Base-by-base conservation (phyloP, 2,113 vertebrate species). In the Ploceus nigricollis region DNA sequence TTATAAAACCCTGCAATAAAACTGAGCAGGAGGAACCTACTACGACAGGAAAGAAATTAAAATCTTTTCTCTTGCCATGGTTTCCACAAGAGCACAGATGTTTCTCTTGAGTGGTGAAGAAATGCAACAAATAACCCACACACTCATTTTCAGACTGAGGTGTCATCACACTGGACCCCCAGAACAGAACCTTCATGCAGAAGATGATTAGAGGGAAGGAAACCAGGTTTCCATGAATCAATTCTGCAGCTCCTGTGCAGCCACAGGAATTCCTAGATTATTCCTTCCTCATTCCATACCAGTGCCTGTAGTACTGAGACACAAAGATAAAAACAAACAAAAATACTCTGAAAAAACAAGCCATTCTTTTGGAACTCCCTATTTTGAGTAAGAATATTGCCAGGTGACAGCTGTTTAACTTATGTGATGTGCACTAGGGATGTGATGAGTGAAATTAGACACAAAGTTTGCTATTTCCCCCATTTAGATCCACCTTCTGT, bases 261-360 rank as follows among this genome's bases (percentile, higher is more conserved):
- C 22, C 84, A 54, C n/a, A 78, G 54, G 19, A 79, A 58, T 11
- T 45, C 15, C 35, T 37, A 9, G 9, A 24, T 65, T 60, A 33
- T 30, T 54, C 23, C 45, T 80, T n/a, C 25, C 61, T 58, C 33
- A 48, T 51, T 42, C 27, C 37, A 8, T 15, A 27, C 11, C 31
- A 54, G 6, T 22, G 13, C 2, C 35, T 1, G 0, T 2, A 42
- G 28, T 6, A 25, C 5, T 16, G 17, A 48, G 22, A 66, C 37
- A 66, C 19, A 56, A 30, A 72, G 48, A 35, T 12, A 65, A 65
- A 82, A 77, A 0, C 19, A 58, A 63, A 33, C 3, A n/a, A 76
- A 73, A 70, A 21, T 14, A 30, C 20, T 50, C 31, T 10, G 37
- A 88, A 28, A 13, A 60, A 78, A 31, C 0, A 2, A 89, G 33